Evolutionary conservation across 2,113 vertebrate genomes (phyloP), one percentile per base, ranked within the genome.

Genomic region (Trachemys scripta): DNA sequence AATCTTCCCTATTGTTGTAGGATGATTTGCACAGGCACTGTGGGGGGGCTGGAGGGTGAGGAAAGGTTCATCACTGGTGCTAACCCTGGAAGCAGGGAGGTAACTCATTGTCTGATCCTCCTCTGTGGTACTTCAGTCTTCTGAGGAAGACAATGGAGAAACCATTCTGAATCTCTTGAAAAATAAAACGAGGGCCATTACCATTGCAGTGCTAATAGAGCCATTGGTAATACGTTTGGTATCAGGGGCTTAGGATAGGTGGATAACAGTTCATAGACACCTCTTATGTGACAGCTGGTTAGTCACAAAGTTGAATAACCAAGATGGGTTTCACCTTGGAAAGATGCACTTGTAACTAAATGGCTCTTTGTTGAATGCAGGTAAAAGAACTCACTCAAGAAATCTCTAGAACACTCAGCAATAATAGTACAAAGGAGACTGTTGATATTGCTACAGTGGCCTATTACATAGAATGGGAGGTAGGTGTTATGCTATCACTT

Each of bases 361-460:
- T 72, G n/a, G 8, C n/a, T 72, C 35, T n/a, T 51, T 24, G 42
- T 47, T n/a, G 42, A 22, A 47, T 51, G 47, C 90, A 96, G 94
- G 85, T 97, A 47, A 90, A 95, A 27, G 94, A 96, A 57, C n/a
- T 93, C 22, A 90, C 90, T 38, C 89, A 91, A 17, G 94, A 94
- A 19, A 90, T 96, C 45, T 96, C 93, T 20, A 95, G 96, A 81
- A 90, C 94, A 17, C 76, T 97, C 17, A 90, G 92, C 29, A 93
- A 91, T 62, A 97, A 97, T 17, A 94, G 93, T 12, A 96, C 95
- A 4, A 94, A 96, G 62, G 96, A 97, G 35, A 76, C 91, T 2
- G 80, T 93, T 9, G 96, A 96, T 83, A 96, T 96, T 31, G 96
- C 95, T 47, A 97, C 93, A 3, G 90, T 96, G 54, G 95, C 96